A percentile compares a stretch with the other conserved stretches of the same genome.
Evolutionary conservation across 2,113 vertebrate genomes (phyloP).

Genomic region (Larimichthys polyactis): DNA sequence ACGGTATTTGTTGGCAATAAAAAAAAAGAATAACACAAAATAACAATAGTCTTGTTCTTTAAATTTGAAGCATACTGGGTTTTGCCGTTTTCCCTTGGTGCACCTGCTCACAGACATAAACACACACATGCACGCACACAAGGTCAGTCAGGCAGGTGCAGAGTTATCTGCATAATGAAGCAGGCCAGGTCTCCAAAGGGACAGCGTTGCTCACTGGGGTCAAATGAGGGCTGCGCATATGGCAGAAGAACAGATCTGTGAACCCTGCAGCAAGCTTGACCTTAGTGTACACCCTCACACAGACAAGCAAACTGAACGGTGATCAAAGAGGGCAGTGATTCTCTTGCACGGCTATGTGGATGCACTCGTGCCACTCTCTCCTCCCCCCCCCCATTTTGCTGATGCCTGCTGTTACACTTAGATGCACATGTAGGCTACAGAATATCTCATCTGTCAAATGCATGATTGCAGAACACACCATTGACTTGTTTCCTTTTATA

Average conservation of each 20-base stretch:
- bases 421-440: slow-evolving; percentile 65
- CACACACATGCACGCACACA: slow-evolving; percentile 61
- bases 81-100: slow-evolving; percentile 39
- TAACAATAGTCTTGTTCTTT: slow-evolving; percentile 10
- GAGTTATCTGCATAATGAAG: slow-evolving; percentile 80
- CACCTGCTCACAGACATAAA: slow-evolving; percentile 71
- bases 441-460: slow-evolving; percentile 72
- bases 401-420: slow-evolving; percentile 69
- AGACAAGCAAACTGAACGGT: slow-evolving; percentile 62
- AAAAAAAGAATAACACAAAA: neutral
- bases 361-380: slow-evolving; percentile 22
- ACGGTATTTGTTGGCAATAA: slow-evolving; percentile 1
- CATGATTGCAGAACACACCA: slow-evolving; percentile 55
- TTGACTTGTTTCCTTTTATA: slow-evolving; percentile 41
- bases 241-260: slow-evolving; percentile 67
- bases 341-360: slow-evolving; percentile 45
- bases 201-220: slow-evolving; percentile 70
- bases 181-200: slow-evolving; percentile 76
- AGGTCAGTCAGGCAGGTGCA: slow-evolving; percentile 82
- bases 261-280: slow-evolving; percentile 68
- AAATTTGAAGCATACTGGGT: slow-evolving; percentile 30
- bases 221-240: slow-evolving; percentile 78
- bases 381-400: slow-evolving; percentile 14
- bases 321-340: slow-evolving; percentile 77
- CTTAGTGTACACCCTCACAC: slow-evolving; percentile 63